Percentiles rank a stretch among this genome's conserved stretches.
These are phyloP conservation scores for Ichneumoninae sp. DNA, from an alignment of 2,888 invertebrate species.

Conservation along the genomic window DNA sequence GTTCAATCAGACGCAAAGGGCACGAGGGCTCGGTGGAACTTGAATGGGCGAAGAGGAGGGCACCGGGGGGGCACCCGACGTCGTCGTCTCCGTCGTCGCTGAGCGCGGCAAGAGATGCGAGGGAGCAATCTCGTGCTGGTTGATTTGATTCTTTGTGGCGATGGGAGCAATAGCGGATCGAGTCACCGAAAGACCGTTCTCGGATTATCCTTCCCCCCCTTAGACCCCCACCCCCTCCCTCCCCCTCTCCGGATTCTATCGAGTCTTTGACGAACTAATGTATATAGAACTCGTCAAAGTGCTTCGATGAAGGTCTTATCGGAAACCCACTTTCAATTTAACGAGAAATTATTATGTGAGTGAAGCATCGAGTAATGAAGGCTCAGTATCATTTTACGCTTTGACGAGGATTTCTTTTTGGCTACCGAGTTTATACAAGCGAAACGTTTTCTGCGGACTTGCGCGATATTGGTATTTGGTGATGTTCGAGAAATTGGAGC, in stretches of 20 bases:
- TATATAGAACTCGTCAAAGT: slow-evolving; percentile 59
- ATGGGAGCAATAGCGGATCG: slow-evolving; percentile 80
- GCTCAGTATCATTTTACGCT: slow-evolving; percentile 14
- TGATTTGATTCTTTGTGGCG: slow-evolving; percentile 81
- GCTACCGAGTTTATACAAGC: neutral
- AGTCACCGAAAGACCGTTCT: slow-evolving; percentile 78
- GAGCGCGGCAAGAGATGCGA: slow-evolving; percentile 62
- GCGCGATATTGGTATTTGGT: neutral
- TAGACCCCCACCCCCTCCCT: slow-evolving; percentile 27
- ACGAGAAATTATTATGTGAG: slow-evolving; percentile 51
- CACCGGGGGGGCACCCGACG: slow-evolving; percentile 60
- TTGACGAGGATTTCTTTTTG: neutral
- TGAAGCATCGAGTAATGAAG: slow-evolving; percentile 39
- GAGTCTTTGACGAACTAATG: slow-evolving; percentile 61
- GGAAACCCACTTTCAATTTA: slow-evolving; percentile 57
- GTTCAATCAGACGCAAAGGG: slow-evolving; percentile 79
- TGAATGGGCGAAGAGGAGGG: slow-evolving; percentile 72
- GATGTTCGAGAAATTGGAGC: neutral
- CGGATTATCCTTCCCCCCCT: slow-evolving; percentile 75
- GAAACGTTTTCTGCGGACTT: neutral
- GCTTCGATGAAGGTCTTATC: slow-evolving; percentile 63
- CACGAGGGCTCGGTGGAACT: slow-evolving; percentile 72
- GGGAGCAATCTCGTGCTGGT: slow-evolving; percentile 76
- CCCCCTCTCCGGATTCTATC: slow-evolving; percentile 56
- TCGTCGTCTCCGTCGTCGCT: slow-evolving; percentile 38